Evolutionary conservation across 64 coral and sea anemone species (phyloP), one percentile per base, ranked within the genome.

Genomic region (Montipora sp.): DNA sequence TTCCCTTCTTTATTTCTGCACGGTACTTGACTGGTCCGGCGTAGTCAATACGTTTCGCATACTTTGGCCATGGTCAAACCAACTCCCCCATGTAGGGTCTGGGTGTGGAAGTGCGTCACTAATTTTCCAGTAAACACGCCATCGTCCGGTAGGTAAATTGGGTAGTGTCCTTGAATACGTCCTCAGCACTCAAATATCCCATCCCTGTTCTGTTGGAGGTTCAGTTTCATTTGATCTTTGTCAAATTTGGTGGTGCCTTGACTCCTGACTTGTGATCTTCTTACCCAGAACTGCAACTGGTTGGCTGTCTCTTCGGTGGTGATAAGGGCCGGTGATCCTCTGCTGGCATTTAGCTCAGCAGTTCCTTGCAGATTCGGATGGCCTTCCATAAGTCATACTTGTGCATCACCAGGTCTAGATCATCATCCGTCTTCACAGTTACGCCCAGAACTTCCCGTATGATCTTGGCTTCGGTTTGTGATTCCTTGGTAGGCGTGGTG

Each of bases 31-130:
- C 36, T 36, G 36, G 36, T 36, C 36, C 36, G 36, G 36, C 36
- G 2, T 36, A 36, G 36, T 36, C 93, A 95, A 46, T 88, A 92
- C 7, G 14, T 69, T 61, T 96, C 90, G 43, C 95, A 45, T 7
- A 96, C 43, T 12, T 51, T 65, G 20, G 95, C 80, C 90, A 93
- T 96, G 9, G 87, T 90, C 55, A 85, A 16, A 22, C 95, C 90
- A 45, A 96, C 95, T 78, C 90, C 95, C 77, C 95, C 90, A 72
- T 96, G 95, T 55, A 55, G n/a, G 27, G 86, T 89, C 14, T 87
- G 47, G 8, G 13, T 45, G 73, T 96, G 90, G 85, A 59, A 59
- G 5, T 78, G 24, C 19, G 68, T 83, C 5, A 96, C 90, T 18
- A 96, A 51, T 61, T 92, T 96, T 43, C 61, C 80, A 46, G 90